Evolutionary conservation across 1,140 invertebrate genomes (phyloP).

Genomic region (Pectinophora gossypiella): DNA sequence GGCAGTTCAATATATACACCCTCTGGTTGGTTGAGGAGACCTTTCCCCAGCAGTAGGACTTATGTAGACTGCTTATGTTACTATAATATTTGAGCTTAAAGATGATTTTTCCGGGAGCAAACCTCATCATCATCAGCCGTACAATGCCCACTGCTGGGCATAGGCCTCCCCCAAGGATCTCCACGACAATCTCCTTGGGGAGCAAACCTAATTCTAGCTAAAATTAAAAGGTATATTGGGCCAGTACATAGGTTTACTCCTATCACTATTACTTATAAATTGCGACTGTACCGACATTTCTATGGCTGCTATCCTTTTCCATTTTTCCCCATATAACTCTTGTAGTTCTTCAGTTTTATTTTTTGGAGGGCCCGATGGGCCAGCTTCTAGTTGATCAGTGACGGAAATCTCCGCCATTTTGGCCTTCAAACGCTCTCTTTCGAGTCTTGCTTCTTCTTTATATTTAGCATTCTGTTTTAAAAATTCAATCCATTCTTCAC

Average conservation of each 20-base stretch:
- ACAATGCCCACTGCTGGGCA: too few species aligned
- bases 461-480: conserved; percentile 76
- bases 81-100: too few species aligned
- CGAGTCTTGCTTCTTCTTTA: conserved; percentile 68
- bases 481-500: conserved; percentile 81
- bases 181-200: too few species aligned
- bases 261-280: conserved; percentile 79
- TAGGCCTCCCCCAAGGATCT: too few species aligned
- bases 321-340: conserved; percentile 77
- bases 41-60: too few species aligned
- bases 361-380: conserved; percentile 29
- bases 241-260: conserved; percentile 80
- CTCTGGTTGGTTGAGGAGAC: too few species aligned
- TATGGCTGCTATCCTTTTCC: conserved; percentile 83
- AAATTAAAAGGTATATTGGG: conserved; percentile 84
- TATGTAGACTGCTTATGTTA: too few species aligned
- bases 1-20: too few species aligned
- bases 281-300: conserved; percentile 83
- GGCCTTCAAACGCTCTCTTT: conserved; percentile 68
- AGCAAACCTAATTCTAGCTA: conserved; percentile 23
- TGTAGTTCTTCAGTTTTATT: conserved; percentile 57
- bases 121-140: too few species aligned
- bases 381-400: conserved; percentile 23
- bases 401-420: conserved; percentile 38
- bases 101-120: too few species aligned